phyloP scores from a whole-genome alignment of 2,113 vertebrate species.

The Chamaea fasciata region DNA sequence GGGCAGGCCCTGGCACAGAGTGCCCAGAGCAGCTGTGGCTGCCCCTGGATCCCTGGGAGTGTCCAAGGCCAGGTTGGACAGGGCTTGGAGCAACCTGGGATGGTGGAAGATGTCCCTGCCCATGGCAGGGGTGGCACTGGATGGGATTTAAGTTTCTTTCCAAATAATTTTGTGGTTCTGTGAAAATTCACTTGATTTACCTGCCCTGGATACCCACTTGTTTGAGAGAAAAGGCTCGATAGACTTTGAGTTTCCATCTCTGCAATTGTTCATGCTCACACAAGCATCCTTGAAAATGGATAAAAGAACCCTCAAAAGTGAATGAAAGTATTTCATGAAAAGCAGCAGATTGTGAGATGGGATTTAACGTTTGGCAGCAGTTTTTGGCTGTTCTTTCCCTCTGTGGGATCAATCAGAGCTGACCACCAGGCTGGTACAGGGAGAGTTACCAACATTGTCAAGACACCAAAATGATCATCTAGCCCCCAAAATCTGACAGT shows the following conservation, averaged over 20 bases:
- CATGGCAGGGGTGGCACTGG: background rate
- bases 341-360: background rate
- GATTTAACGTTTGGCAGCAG: background rate
- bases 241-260: background rate
- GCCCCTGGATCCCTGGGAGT: background rate
- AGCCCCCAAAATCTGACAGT: background rate
- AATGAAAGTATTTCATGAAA: background rate
- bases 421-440: background rate
- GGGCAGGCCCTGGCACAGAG: background rate
- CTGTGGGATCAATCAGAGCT: background rate
- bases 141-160: background rate
- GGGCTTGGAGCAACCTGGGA: background rate
- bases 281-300: background rate
- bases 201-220: background rate
- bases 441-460: fast-evolving
- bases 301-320: background rate
- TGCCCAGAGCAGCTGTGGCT: background rate
- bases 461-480: background rate
- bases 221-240: background rate
- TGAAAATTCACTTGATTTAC: background rate
- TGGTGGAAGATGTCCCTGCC: background rate
- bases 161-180: background rate
- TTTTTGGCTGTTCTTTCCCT: background rate
- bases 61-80: background rate
- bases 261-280: background rate